Evolutionary conservation across 1,140 invertebrate species (phyloP).

Genomic region (Hycleus cichorii): DNA sequence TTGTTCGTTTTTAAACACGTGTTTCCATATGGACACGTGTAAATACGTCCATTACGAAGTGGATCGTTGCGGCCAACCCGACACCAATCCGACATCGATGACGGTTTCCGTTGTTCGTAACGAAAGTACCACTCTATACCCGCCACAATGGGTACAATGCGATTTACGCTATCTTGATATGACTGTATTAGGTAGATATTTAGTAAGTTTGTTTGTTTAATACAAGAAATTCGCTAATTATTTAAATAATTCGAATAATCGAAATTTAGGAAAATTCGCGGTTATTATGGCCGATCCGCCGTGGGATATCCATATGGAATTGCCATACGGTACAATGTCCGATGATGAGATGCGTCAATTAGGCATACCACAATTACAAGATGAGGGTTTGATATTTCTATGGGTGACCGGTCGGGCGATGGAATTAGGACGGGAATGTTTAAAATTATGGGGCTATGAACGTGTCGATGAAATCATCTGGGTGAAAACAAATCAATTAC

Average conservation of each 20-base stretch:
- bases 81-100: conserved; percentile 16
- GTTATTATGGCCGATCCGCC: conserved; percentile 95
- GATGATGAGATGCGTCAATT: conserved; percentile 97
- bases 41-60: conserved; percentile 96
- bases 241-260: neutral
- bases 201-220: neutral
- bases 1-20: conserved; percentile 96
- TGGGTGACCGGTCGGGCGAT: conserved; percentile 98
- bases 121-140: conserved; percentile 65
- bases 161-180: conserved; percentile 93
- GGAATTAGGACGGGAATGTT: conserved; percentile 90
- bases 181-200: conserved; percentile 72
- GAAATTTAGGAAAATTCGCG: conserved; percentile 68
- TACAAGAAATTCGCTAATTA: neutral
- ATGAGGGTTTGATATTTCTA: conserved; percentile 92
- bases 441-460: conserved; percentile 92
- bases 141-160: conserved; percentile 95
- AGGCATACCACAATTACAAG: conserved; percentile 82
- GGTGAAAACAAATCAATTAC: conserved; percentile 98
- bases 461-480: conserved; percentile 96
- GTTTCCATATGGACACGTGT: conserved; percentile 98
- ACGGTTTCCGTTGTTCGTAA: conserved; percentile 31
- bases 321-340: conserved; percentile 98
- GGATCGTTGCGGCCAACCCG: conserved; percentile 48
- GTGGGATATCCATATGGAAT: conserved; percentile 98